Base-by-base conservation (phyloP, 2,797 vertebrate species). In the Australoheros facetus region DNA sequence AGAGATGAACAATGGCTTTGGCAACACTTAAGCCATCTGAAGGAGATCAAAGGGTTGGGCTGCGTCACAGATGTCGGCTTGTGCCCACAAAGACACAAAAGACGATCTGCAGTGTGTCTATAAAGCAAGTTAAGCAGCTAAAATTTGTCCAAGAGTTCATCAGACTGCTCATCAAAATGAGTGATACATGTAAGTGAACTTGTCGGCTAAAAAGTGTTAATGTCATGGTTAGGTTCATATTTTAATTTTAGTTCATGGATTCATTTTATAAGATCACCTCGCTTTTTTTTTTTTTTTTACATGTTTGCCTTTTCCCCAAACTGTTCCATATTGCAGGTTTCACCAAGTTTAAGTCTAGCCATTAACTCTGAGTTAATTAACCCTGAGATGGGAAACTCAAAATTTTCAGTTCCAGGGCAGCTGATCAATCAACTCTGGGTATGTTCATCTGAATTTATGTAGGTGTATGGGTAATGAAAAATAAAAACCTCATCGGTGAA, bases 171-270 rank as follows among this genome's bases (percentile, higher is more conserved):
- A 59, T 86, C 77, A 78, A 26, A 75, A 76, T 82, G 80, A 87
- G 37, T 76, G 78, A 88, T 86, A 53, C 2, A 48, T 60, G 86
- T 86, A 75, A 85, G 81, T 81, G 83, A 87, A 85, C 87, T 78
- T 73, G 57, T 80, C 58, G 64, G 16, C 16, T 30, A 4, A 48
- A 8, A 69, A 51, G 26, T 69, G 26, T 26, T 30, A 51, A 51
- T 69, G 62, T 16, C 1, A 0, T 48, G 42, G 48, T 48, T 69
- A 42, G 64, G 10, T 30, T 51, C 48, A 51, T 26, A n/a, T 69
- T 69, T 51, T n/a, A 0, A 0, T n/a, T 69, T 30, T 19, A 51
- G 28, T 51, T 51, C 10, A 45, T 30, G 48, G 45, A 51, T 69
- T 69, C 45, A 69, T 5, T 51, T 51, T 51, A 17, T 51, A 19